Evolutionary conservation across 2,797 vertebrate species (phyloP).

Genomic region (Microcaecilia unicolor): DNA sequence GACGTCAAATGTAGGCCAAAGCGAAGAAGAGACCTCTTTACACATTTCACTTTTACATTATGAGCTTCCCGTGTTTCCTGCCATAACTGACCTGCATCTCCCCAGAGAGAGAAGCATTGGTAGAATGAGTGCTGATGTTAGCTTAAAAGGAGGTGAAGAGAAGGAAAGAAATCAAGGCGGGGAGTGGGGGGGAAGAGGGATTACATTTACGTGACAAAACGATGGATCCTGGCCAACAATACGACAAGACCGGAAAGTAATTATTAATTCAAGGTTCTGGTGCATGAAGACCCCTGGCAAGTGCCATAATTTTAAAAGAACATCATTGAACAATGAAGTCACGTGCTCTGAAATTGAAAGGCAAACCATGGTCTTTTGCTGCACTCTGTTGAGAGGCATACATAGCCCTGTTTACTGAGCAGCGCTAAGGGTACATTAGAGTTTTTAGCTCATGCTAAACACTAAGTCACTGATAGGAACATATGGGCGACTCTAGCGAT

Average conservation of each 20-base stretch:
- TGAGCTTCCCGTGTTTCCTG: conserved; percentile 10
- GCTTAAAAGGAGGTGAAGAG: conserved; percentile 7
- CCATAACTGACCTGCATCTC: neutral
- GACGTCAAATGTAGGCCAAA: neutral
- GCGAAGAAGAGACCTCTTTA: neutral
- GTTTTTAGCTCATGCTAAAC: too few relatives aligned
- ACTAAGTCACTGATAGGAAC: too few relatives aligned
- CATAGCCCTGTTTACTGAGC: too few relatives aligned
- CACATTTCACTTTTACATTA: conserved; percentile 9
- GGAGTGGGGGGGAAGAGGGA: rapidly evolving
- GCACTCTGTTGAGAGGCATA: too few relatives aligned
- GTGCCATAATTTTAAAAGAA: conserved; percentile 15
- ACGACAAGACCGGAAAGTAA: conserved; percentile 20
- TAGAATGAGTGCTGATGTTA: neutral
- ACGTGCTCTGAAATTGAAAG: neutral
- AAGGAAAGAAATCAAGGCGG: neutral
- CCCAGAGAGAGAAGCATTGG: neutral
- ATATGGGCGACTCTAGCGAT: too few relatives aligned
- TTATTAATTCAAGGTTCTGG: conserved; percentile 12
- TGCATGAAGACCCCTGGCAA: too few relatives aligned
- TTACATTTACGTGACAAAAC: neutral
- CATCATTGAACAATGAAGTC: neutral
- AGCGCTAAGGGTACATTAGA: too few relatives aligned
- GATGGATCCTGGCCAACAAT: conserved; percentile 5
- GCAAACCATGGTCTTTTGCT: rapidly evolving